Base-by-base conservation (phyloP, 2,113 vertebrate species). In the Pseudolaguvia tuberculata region DNA sequence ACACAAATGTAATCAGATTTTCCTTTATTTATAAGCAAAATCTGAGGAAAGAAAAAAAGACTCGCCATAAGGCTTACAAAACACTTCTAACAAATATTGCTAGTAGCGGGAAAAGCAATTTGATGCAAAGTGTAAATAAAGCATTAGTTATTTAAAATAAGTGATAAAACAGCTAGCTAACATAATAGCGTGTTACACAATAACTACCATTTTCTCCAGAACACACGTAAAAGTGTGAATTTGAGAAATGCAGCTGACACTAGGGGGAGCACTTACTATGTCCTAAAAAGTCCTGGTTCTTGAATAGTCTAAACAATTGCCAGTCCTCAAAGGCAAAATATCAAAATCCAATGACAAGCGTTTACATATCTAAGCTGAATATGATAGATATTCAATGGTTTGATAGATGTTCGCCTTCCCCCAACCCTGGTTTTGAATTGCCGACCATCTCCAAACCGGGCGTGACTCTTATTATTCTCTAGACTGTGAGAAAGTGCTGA, bases 121-220 rank as follows among this genome's bases (percentile, higher is more conserved):
- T 79, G 56, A 75, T 53, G 45, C 70, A 80, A 79, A 77, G 39
- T 73, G 58, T 78, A 73, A 79, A 82, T 53, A 72, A 42, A 85
- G 27, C 57, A 84, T 80, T 84, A 79, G 74, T 78, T 50, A 42
- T 42, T 50, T 50, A 4, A 17, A 56, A 25, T 10, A 50, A 14
- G 14, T 42, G 5, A 35, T 35, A 20, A 63, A 72, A 73, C 20
- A 81, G 27, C 76, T 81, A 85, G 35, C 25, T 74, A 70, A 73
- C 52, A 82, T 75, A 70, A 77, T 53, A 72, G 1, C 55, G 56
- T 81, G 85, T 88, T 90, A 89, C 88, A 89, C 83, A 88, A 90
- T 89, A 87, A 90, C 88, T 88, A 89, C 86, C 53, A 61, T 83
- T 65, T 83, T 83, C 76, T 79, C 84, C 82, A 85, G 71, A 84